phyloP scores from a whole-genome alignment of 2,888 invertebrate genomes.

The Ashinkailepas kermadecensis region DNA sequence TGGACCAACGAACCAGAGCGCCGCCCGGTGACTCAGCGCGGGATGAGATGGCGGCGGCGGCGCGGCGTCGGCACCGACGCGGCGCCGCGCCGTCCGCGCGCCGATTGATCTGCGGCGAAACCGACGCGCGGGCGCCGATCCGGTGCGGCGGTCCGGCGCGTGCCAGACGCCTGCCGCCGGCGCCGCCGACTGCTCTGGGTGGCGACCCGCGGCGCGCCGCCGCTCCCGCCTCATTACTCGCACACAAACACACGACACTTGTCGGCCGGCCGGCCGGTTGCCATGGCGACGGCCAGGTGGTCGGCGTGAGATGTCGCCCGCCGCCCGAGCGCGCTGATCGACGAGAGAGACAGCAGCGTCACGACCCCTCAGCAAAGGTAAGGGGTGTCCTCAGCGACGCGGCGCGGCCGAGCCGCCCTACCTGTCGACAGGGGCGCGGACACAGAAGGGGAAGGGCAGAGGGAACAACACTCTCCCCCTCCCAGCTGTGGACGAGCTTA shows the following conservation, averaged over 20 bases:
- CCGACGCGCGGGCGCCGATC: neutral
- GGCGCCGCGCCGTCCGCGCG: neutral
- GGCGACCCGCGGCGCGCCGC: neutral
- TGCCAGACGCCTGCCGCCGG: neutral
- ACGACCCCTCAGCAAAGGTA: no score
- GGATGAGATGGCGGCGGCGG: neutral
- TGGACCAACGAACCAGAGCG: conserved; percentile 10
- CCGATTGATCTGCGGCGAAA: neutral
- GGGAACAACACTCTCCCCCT: neutral
- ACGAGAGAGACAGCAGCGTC: no score
- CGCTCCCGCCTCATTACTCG: neutral
- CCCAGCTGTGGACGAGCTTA: no score
- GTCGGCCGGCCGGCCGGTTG: neutral
- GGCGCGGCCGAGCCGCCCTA: no score
- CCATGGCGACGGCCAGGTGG: conserved; percentile 6
- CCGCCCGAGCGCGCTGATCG: no score
- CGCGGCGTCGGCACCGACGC: neutral
- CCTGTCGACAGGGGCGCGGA: no score
- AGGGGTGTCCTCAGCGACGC: no score
- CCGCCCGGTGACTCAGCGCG: neutral
- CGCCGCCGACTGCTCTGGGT: neutral
- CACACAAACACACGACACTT: neutral
- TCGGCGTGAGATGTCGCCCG: neutral
- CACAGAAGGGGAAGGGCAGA: neutral
- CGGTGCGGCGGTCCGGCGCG: neutral